Evolutionary conservation across 2,797 vertebrate species (phyloP).

Genomic region (Chelon labrosus): DNA sequence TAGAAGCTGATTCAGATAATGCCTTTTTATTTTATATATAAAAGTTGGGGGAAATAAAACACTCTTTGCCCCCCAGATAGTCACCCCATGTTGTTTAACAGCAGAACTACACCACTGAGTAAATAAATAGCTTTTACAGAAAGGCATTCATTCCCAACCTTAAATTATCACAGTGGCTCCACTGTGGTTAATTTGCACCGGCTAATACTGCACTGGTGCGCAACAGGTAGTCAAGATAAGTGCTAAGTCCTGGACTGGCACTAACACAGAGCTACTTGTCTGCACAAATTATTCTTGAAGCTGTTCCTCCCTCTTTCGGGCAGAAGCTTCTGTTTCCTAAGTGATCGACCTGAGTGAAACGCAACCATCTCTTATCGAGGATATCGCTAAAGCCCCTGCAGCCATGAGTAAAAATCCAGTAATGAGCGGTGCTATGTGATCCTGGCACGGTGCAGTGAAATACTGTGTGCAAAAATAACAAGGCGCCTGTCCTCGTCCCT

Average conservation of each 20-base stretch:
- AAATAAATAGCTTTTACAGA: conserved; percentile 17
- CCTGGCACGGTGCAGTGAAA: not conserved
- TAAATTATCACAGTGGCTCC: conserved; percentile 26
- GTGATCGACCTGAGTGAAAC: conserved; percentile 3
- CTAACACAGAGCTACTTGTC: conserved; percentile 34
- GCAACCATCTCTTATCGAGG: not conserved
- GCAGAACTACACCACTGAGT: conserved; percentile 1
- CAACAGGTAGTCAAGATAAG: conserved; percentile 33
- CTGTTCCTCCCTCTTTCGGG: not conserved
- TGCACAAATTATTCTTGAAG: conserved; percentile 12
- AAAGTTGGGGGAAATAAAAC: conserved; percentile 7
- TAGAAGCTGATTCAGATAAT: conserved; percentile 10
- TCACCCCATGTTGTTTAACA: not conserved
- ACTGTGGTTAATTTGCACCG: conserved; percentile 25
- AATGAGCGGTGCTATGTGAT: not conserved
- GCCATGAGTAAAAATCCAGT: conserved; percentile 5
- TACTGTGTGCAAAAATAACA: not conserved
- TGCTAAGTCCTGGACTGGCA: conserved; percentile 32
- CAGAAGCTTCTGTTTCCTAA: conserved; percentile 15
- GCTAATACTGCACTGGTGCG: conserved; percentile 12
- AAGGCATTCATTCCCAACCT: conserved; percentile 17
- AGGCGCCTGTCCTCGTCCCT: not conserved
- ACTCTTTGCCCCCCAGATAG: not conserved
- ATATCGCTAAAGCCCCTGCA: not conserved
- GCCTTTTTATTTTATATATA: not conserved